phyloP scores from a whole-genome alignment of 2,888 invertebrate species.

The Xanthorhoe designata region DNA sequence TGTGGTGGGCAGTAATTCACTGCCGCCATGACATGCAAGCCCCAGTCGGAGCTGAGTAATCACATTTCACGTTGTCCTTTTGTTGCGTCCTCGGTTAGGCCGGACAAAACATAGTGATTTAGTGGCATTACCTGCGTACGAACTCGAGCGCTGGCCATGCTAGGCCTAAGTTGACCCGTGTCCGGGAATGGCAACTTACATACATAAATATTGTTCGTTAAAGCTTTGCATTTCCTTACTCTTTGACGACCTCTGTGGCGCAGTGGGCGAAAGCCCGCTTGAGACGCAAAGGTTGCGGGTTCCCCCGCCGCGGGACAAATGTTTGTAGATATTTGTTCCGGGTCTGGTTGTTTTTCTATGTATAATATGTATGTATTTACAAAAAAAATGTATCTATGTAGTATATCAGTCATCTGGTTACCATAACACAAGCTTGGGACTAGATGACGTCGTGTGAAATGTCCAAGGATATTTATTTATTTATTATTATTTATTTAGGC shows the following conservation, averaged over 20 bases:
- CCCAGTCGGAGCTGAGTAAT: slow-evolving; percentile 72
- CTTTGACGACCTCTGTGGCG: too few species aligned
- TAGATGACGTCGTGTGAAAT: too few species aligned
- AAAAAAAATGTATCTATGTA: too few species aligned
- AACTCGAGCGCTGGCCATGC: slow-evolving; percentile 27
- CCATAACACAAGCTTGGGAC: too few species aligned
- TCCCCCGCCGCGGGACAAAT: too few species aligned
- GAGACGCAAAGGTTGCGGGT: too few species aligned
- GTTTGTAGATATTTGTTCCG: too few species aligned
- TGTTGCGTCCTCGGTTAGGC: slow-evolving; percentile 63
- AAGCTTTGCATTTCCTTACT: slow-evolving; percentile 4
- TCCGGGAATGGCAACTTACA: slow-evolving; percentile 8
- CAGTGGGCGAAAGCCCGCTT: too few species aligned
- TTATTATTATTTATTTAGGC: background rate
- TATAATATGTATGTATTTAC: too few species aligned
- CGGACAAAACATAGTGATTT: slow-evolving; percentile 70
- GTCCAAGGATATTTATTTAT: too few species aligned
- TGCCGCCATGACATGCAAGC: slow-evolving; percentile 74
- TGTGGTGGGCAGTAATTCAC: slow-evolving; percentile 67
- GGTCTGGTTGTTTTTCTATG: too few species aligned
- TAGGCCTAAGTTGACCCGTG: slow-evolving; percentile 12
- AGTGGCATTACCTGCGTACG: slow-evolving; percentile 56
- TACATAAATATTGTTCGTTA: slow-evolving; percentile 12
- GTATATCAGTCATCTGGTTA: too few species aligned
- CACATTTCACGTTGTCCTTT: slow-evolving; percentile 79